Percentiles rank a stretch among this genome's conserved stretches.
phyloP scores from a whole-genome alignment of 2,888 invertebrate genomes.

The Agrochola lota region DNA sequence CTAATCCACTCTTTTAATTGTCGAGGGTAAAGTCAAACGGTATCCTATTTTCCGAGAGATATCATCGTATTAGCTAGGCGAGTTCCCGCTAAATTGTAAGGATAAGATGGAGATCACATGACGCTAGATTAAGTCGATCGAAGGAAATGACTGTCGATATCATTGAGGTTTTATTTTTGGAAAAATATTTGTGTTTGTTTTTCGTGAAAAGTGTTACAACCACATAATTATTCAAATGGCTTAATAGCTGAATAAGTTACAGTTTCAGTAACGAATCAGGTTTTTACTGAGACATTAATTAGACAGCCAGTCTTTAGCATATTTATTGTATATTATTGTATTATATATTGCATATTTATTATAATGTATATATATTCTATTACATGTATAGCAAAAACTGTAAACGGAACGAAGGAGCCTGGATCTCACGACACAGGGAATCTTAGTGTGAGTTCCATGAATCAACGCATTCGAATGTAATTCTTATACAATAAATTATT shows the following conservation, averaged over 20 bases:
- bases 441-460: no score
- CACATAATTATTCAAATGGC: background rate
- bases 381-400: no score
- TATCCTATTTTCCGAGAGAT: slow-evolving; percentile 67
- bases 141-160: slow-evolving; percentile 5
- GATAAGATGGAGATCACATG: slow-evolving; percentile 56
- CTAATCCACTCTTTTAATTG: slow-evolving; percentile 68
- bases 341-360: no score
- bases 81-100: slow-evolving; percentile 56
- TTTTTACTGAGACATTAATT: background rate
- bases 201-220: background rate
- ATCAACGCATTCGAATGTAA: no score
- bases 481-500: no score
- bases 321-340: no score
- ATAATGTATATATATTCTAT: no score
- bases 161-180: no score
- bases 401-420: no score
- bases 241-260: background rate
- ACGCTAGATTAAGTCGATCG: slow-evolving; percentile 38
- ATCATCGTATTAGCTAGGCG: slow-evolving; percentile 65
- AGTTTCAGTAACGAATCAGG: background rate
- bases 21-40: slow-evolving; percentile 57
- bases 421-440: no score
- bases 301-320: background rate
- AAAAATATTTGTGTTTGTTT: background rate